Conservation (phyloP, 2,113 vertebrate species). For the Oreotrochilus melanogaster region DNA sequence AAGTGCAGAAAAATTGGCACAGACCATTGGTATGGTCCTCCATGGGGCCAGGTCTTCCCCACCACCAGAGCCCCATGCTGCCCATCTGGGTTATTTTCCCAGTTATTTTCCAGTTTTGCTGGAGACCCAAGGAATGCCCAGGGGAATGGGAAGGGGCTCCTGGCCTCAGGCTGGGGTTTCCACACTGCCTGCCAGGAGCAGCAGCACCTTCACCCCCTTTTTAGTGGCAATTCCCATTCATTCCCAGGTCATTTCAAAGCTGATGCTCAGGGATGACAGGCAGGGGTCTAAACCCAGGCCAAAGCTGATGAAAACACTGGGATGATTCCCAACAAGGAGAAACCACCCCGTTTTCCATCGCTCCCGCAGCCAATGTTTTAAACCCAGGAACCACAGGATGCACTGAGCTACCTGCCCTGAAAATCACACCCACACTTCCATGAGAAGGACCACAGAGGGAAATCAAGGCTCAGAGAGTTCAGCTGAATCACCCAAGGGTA, state of each 20-base stretch:
- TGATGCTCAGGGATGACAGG: background rate
- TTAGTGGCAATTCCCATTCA: background rate
- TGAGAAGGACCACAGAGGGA: accelerated
- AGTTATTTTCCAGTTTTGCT: no score
- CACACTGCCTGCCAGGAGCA: accelerated
- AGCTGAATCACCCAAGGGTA: background rate
- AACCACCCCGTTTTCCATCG: background rate
- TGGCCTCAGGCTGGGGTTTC: background rate
- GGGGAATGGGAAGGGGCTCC: background rate
- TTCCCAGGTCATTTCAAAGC: background rate
- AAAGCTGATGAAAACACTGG: background rate
- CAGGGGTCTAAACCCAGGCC: background rate
- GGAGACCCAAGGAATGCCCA: background rate
- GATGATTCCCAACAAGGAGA: background rate
- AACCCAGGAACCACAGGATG: background rate
- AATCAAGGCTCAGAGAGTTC: background rate
- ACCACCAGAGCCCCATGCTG: accelerated
- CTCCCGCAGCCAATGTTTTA: background rate
- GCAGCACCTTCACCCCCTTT: background rate
- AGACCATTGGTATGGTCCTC: background rate
- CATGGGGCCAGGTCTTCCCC: background rate
- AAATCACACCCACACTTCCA: background rate
- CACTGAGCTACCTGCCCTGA: background rate
- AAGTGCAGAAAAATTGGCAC: background rate
- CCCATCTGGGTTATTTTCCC: background rate